Base-by-base conservation (phyloP, 2,797 vertebrate genomes). In the Eulemur coronatus region DNA sequence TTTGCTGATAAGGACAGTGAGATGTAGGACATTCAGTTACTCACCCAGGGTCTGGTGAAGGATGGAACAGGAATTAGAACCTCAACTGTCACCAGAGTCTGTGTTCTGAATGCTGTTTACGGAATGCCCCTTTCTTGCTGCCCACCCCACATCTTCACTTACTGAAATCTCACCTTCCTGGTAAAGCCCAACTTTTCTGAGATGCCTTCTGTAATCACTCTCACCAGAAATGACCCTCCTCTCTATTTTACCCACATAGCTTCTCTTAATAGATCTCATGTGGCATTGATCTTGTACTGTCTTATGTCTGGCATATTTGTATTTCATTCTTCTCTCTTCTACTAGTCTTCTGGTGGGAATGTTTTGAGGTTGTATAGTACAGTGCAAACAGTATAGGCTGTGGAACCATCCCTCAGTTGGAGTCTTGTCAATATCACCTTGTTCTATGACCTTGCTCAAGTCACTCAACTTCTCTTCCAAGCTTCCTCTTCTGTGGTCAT, bases 1-100 rank as follows among this genome's bases (percentile, higher is more conserved):
- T 95, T 95, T 91, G 35, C 94, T 89, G 89, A 63, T 94, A 41
- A 92, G 33, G 75, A 75, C 78, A 91, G 7, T 88, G 85, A 92
- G 80, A 26, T 72, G 0, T 52, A 76, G 55, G 69, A 14, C 33
- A 28, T 43, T 92, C 26, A 88, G n/a, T 46, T 63, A 69, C 33
- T 93, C 15, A 9, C 59, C 20, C 22, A 61, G 88, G 38, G n/a
- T 88, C 46, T 87, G 50, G 75, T n/a, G 61, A 92, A 7, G 46
- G 80, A 63, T 10, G 67, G 88, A 82, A 50, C 35, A 43, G 35
- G 80, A 86, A 14, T 95, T 88, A 33, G 81, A 82, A 79, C 18
- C 7, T 86, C 18, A 28, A 10, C 33, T 30, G n/a, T 91, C 17
- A 26, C 48, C 10, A 17, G 80, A 67, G 57, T 67, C 95, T 72